A percentile compares a stretch with the other conserved stretches of the same genome.
Evolutionary conservation across 2,888 invertebrate genomes (phyloP).

Genomic region (Acanthoscelides obtectus): DNA sequence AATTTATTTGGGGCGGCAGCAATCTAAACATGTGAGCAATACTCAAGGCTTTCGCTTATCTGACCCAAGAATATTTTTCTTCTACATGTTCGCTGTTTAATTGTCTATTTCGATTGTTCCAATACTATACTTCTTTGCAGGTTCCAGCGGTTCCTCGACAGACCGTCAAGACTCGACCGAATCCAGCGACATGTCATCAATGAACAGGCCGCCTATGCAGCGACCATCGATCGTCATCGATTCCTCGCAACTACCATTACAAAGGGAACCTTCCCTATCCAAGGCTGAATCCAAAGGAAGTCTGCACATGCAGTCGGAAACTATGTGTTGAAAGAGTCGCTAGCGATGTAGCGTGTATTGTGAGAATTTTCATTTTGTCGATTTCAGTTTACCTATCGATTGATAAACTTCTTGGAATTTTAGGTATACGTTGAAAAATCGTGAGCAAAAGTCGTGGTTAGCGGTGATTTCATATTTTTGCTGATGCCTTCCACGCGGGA

Average conservation of each 20-base stretch:
- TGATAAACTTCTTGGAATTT: not conserved
- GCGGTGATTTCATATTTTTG: too few species aligned
- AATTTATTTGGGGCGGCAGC: too few species aligned
- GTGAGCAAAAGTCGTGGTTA: too few species aligned
- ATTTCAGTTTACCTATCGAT: not conserved
- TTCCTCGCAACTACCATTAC: slow-evolving; percentile 44
- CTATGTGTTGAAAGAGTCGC: slow-evolving; percentile 38
- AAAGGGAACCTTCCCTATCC: slow-evolving; percentile 32
- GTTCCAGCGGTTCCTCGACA: slow-evolving; percentile 29
- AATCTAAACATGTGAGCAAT: too few species aligned
- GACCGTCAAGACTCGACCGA: slow-evolving; percentile 42
- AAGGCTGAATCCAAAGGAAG: slow-evolving; percentile 45
- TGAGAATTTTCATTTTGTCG: not conserved
- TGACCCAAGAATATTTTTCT: too few species aligned
- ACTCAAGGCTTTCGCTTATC: too few species aligned
- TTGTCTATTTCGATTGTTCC: too few species aligned
- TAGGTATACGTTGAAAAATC: not conserved
- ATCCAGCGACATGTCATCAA: slow-evolving; percentile 32
- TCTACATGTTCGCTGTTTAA: too few species aligned
- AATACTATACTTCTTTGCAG: slow-evolving; percentile 11
- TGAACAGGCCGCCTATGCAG: slow-evolving; percentile 32
- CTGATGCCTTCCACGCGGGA: too few species aligned
- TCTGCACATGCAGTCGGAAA: slow-evolving; percentile 48
- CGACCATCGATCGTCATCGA: slow-evolving; percentile 45
- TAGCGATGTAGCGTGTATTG: not conserved